A percentile compares a stretch with the other conserved stretches of the same genome.
phyloP scores from a whole-genome alignment of 1,140 invertebrate genomes.

The Eriocheir sinensis region DNA sequence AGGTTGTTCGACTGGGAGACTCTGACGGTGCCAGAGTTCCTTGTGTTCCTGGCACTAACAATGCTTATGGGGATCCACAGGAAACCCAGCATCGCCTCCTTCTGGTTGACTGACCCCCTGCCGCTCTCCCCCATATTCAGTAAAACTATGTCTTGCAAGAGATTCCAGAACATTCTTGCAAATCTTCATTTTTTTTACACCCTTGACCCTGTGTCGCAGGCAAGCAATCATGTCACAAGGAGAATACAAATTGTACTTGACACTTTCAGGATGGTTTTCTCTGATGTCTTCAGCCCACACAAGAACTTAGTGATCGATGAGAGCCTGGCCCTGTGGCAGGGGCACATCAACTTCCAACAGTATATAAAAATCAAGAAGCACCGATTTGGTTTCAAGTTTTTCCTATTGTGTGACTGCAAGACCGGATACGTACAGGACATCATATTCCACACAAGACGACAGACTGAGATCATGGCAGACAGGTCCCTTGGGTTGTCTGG shows the following conservation, averaged over 20 bases:
- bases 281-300: not conserved
- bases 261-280: not conserved
- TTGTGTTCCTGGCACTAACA: not conserved
- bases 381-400: not conserved
- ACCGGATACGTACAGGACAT: not conserved
- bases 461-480: not conserved
- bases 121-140: not conserved
- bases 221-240: not conserved
- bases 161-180: not conserved
- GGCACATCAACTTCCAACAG: constrained; percentile 4
- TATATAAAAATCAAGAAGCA: not conserved
- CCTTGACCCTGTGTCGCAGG: not conserved
- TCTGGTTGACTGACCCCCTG: not conserved
- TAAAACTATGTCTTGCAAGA: not conserved
- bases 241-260: not conserved
- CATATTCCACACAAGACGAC: not conserved
- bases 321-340: not conserved
- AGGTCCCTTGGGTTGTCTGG: not conserved
- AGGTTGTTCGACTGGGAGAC: not conserved
- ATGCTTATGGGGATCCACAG: not conserved
- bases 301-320: constrained; percentile 18
- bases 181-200: constrained; percentile 26
- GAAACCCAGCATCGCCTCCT: not conserved
- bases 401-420: not conserved
- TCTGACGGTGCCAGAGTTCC: not conserved